phyloP scores from a whole-genome alignment of 2,113 vertebrate species.

The Ranitomeya variabilis region DNA sequence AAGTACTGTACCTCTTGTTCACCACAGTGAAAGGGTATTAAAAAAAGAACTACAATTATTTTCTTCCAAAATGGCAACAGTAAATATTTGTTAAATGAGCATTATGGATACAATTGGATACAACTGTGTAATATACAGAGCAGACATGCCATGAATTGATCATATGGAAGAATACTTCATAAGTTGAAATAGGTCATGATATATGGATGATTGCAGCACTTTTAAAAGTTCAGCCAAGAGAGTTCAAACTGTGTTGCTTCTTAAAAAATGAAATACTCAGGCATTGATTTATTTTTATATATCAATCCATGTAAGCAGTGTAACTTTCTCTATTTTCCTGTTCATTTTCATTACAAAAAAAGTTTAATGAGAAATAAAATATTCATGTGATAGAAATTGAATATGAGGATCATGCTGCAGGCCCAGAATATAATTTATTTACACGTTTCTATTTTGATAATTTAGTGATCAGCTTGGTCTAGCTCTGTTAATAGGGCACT shows the following conservation, averaged over 20 bases:
- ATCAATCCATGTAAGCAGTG: constrained; percentile 19
- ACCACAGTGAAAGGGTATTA: too few species aligned
- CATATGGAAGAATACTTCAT: too few species aligned
- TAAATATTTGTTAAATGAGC: background rate
- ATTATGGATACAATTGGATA: too few species aligned
- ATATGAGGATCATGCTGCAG: constrained; percentile 22
- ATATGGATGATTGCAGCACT: background rate
- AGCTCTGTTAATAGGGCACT: background rate
- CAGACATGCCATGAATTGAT: too few species aligned
- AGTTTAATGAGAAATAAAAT: constrained; percentile 33
- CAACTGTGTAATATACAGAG: too few species aligned
- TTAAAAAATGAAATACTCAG: background rate
- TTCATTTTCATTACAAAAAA: constrained; percentile 33
- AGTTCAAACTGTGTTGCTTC: background rate
- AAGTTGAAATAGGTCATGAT: too few species aligned
- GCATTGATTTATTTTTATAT: constrained; percentile 7
- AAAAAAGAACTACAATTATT: background rate
- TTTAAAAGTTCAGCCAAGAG: background rate
- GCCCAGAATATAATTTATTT: constrained; percentile 26
- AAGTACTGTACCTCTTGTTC: too few species aligned
- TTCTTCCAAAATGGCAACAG: background rate
- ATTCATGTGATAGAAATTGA: constrained; percentile 28
- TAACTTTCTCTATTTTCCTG: constrained; percentile 9
- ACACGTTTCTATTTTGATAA: constrained; percentile 19
- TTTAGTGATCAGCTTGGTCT: constrained; percentile 13